Conservation (phyloP, 2,113 vertebrate genomes). For the Coryphaenoides rupestris region DNA sequence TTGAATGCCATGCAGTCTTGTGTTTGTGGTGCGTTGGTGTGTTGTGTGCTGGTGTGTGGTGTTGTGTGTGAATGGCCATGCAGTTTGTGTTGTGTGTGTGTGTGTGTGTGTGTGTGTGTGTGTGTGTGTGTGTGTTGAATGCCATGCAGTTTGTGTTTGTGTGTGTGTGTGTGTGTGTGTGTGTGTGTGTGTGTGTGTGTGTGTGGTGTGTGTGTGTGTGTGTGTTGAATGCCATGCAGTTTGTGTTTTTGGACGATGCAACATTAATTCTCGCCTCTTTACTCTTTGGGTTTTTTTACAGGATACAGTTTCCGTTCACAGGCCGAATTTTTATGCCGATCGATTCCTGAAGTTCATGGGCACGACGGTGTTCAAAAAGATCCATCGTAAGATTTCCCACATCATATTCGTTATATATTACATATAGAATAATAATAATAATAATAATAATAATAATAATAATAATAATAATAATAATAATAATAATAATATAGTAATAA, state of each 20-base stretch:
- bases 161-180: not conserved
- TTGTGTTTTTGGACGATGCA: no score
- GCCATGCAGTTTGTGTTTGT: no score
- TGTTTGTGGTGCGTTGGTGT: no score
- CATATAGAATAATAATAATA: not conserved
- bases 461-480: no score
- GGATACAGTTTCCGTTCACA: slow-evolving; percentile 93
- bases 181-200: not conserved
- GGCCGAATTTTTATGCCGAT: slow-evolving; percentile 91
- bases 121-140: not conserved
- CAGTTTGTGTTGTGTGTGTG: not conserved
- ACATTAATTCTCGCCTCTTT: not conserved
- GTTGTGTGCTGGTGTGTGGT: no score
- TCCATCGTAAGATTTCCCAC: slow-evolving; percentile 74
- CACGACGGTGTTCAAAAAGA: slow-evolving; percentile 88
- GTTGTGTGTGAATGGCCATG: slow-evolving; percentile 5
- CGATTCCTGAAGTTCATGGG: slow-evolving; percentile 96
- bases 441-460: no score
- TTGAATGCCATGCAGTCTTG: no score
- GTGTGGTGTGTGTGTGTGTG: not conserved
- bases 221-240: not conserved
- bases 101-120: not conserved
- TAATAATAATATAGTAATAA: no score
- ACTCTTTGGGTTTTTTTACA: slow-evolving; percentile 55
- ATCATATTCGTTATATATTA: slow-evolving; percentile 1